phyloP scores from a whole-genome alignment of 2,797 vertebrate genomes.

The Mionectes olivaceus region DNA sequence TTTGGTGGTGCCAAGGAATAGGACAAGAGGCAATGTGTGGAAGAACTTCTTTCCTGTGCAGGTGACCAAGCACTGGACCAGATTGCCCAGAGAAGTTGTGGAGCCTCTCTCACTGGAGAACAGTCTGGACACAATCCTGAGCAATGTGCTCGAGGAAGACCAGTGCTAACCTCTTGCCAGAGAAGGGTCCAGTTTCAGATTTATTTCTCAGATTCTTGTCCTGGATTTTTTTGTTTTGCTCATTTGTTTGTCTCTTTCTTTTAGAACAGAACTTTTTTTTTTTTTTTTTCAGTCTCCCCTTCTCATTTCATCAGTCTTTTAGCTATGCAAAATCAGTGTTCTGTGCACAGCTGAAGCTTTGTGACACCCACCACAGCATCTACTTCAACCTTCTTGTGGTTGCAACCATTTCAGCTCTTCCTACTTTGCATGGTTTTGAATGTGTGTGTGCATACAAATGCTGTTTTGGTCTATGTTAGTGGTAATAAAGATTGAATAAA shows the following conservation, averaged over 20 bases:
- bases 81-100: neutral
- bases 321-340: neutral
- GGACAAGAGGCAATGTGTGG: neutral
- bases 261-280: neutral
- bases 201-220: neutral
- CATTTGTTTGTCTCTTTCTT: neutral
- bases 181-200: neutral
- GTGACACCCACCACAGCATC: neutral
- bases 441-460: fast-evolving
- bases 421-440: neutral
- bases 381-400: neutral
- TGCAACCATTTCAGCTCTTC: neutral
- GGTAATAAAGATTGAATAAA: neutral
- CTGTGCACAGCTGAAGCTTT: neutral
- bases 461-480: neutral
- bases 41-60: neutral
- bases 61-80: neutral
- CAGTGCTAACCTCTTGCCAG: neutral
- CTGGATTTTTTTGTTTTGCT: fast-evolving
- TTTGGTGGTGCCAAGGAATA: neutral
- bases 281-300: neutral
- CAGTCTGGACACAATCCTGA: neutral
- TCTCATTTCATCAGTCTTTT: neutral
- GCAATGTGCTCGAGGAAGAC: neutral
- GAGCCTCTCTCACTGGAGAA: neutral